A percentile compares a stretch with the other conserved stretches of the same genome.
phyloP scores from a whole-genome alignment of 2,888 invertebrate species.

The Cenopis cana region DNA sequence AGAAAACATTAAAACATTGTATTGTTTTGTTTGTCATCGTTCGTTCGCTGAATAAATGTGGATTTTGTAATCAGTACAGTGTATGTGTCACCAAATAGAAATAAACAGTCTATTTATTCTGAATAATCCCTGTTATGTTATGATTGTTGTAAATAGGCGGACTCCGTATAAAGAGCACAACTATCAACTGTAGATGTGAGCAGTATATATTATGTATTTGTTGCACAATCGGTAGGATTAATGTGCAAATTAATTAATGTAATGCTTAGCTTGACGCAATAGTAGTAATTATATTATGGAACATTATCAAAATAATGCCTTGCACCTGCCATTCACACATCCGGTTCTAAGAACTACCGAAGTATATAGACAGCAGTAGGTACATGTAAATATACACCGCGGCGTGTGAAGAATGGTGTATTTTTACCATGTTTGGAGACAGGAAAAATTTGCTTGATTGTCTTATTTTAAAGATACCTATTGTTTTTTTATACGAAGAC shows the following conservation, averaged over 20 bases:
- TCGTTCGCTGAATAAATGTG: neutral
- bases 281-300: conserved; percentile 24
- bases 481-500: too few species aligned
- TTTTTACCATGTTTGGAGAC: too few species aligned
- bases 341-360: neutral
- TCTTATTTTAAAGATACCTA: too few species aligned
- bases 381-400: neutral
- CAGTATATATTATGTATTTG: neutral
- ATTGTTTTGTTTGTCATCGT: neutral
- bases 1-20: neutral
- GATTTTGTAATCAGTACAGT: neutral
- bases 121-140: neutral
- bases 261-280: conserved; percentile 42
- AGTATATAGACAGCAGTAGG: neutral
- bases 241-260: conserved; percentile 44
- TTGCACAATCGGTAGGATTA: conserved; percentile 38
- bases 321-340: conserved; percentile 13
- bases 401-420: too few species aligned
- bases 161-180: neutral
- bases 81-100: neutral
- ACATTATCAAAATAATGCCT: conserved; percentile 30
- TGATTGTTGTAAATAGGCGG: neutral
- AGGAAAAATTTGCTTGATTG: too few species aligned
- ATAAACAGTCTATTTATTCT: neutral
- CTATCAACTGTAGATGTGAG: conserved; percentile 8